A percentile compares a stretch with the other conserved stretches of the same genome.
Conservation (phyloP, 92 coral and sea anemone genomes). For the Epizoanthus ramosus region DNA sequence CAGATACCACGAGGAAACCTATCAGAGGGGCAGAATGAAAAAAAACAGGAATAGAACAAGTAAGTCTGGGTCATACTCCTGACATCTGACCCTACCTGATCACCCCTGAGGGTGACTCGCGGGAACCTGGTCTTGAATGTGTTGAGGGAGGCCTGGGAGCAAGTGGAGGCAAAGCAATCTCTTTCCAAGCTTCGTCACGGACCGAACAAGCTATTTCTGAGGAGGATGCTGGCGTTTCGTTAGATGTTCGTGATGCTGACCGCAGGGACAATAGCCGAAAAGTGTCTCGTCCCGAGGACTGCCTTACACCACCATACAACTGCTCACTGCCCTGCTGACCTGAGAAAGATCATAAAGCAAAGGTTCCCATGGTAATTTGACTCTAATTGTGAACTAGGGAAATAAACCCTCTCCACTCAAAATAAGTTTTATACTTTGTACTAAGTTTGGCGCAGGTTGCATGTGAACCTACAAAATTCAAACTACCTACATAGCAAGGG, state of each 20-base stretch:
- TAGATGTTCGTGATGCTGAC: slow-evolving; percentile 7
- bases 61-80: slow-evolving; percentile 7
- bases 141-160: slow-evolving; percentile 69
- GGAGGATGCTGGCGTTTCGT: neutral
- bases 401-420: too few relatives aligned
- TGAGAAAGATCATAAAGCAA: neutral
- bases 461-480: too few relatives aligned
- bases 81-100: slow-evolving; percentile 27
- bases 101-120: slow-evolving; percentile 2
- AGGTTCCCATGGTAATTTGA: too few relatives aligned
- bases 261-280: slow-evolving; percentile 10
- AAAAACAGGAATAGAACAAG: neutral
- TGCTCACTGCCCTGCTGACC: slow-evolving; percentile 11
- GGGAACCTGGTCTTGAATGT: slow-evolving; percentile 65
- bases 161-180: slow-evolving; percentile 64
- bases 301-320: neutral
- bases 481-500: too few relatives aligned
- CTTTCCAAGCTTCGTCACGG: slow-evolving; percentile 40
- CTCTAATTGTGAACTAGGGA: too few relatives aligned
- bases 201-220: neutral
- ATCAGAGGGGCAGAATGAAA: neutral
- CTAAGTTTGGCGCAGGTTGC: too few relatives aligned
- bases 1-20: too few relatives aligned
- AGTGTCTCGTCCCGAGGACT: slow-evolving; percentile 8
- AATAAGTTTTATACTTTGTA: too few relatives aligned